Evolutionary conservation across 2,888 invertebrate species (phyloP), one percentile per base, ranked within the genome.

Genomic region (Gastrophysa polygoni): DNA sequence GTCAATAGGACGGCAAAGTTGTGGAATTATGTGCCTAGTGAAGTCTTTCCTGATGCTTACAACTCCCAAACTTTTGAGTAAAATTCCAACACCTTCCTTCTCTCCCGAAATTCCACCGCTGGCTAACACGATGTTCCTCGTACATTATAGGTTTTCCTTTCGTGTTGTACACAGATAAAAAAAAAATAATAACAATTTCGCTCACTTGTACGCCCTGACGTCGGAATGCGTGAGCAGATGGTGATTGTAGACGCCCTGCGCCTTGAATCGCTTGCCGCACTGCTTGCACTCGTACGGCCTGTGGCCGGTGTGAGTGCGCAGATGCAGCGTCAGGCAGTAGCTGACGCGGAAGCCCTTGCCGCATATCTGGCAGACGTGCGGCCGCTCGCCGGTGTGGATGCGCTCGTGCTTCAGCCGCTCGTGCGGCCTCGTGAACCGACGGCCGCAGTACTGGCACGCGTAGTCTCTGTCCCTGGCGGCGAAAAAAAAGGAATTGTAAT

Each of bases 361-460:
- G 75, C 92, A 92, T 28, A 92, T 89, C 77, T 90, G 90, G 72
- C 92, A 92, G 57, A 87, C 83, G 73, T 92, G 90, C 0, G 92
- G 92, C 72, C 91, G 91, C 74, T 91, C 91, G 0, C 88, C 88
- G 0, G 92, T 92, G 71, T 92, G 92, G 73, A 92, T 89, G n/a
- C 92, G 83, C 79, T 92, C 92, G 72, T 92, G 92, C 78, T 92
- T 92, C 1, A 92, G 92, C 79, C 92, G 92, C 72, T 92, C 92
- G 71, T 91, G 91, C 0, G 92, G 91, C 44, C 91, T 83, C 1
- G 87, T 84, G 72, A 92, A 92, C 64, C 88, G 83, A 57, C 90
- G 84, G 0, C 86, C 87, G 72, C 92, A 92, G 75, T 88, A 91
- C 61, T 88, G 84, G 72, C 92, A 92, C 51, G 85, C 85, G 78